Evolutionary conservation across 2,888 invertebrate species (phyloP).

Genomic region (Tenthredo notha): DNA sequence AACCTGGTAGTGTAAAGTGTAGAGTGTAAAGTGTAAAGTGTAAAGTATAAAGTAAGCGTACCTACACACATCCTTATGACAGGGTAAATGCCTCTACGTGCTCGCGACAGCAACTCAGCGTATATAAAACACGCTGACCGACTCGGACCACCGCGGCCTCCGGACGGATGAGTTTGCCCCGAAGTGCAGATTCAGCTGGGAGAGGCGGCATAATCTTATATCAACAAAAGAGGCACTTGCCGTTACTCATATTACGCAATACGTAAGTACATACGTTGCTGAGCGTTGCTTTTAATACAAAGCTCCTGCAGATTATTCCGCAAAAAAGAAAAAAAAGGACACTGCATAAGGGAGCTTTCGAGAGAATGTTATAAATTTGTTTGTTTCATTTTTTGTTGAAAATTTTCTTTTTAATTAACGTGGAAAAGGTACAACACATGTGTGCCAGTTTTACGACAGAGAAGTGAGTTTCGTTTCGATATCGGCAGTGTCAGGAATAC

Average conservation of each 20-base stretch:
- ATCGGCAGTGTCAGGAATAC: neutral
- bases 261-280: neutral
- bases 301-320: neutral
- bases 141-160: slow-evolving; percentile 62
- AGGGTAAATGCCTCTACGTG: slow-evolving; percentile 76
- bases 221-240: slow-evolving; percentile 68
- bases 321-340: neutral
- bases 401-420: neutral
- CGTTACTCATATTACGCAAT: slow-evolving; percentile 53
- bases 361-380: neutral
- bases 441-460: neutral
- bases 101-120: slow-evolving; percentile 75
- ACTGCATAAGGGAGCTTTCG: neutral
- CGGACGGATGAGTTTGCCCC: slow-evolving; percentile 71
- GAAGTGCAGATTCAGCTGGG: slow-evolving; percentile 71
- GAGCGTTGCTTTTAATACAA: neutral
- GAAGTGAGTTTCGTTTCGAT: neutral
- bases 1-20: slow-evolving; percentile 4
- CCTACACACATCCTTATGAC: slow-evolving; percentile 60
- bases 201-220: slow-evolving; percentile 67
- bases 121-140: slow-evolving; percentile 76
- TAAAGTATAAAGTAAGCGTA: slow-evolving; percentile 48
- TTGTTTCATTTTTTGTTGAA: neutral
- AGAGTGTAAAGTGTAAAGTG: slow-evolving; percentile 37
- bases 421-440: neutral